Base-by-base conservation (phyloP, 2,797 vertebrate species). In the Notolabrus celidotus region DNA sequence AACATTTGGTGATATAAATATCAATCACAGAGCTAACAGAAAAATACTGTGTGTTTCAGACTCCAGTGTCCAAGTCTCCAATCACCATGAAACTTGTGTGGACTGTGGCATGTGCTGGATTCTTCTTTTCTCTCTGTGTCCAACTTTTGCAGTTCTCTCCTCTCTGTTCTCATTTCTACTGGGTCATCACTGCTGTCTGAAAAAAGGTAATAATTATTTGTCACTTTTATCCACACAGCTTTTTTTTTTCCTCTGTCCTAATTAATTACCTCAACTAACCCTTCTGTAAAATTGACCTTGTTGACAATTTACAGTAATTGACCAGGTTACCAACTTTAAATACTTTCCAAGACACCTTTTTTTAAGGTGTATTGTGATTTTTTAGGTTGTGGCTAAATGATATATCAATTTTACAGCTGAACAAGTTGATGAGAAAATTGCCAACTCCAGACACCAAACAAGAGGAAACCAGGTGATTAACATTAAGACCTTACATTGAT, bases 121-220 rank as follows among this genome's bases (percentile, higher is more conserved):
- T 23, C 41, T 85, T 66, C 52, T 82, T 22, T 56, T 55, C 46
- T 56, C 36, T 7, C 51, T 82, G 39, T 79, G 70, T 72, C 52
- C 74, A 14, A n/a, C 45, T 11, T 27, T 29, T 51, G 47, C 52
- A 25, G 10, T 63, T 23, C 4, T 82, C 46, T 82, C 39, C 14
- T 29, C 34, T 19, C 9, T 83, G 19, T 27, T 51, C 25, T 31
- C 49, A 5, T 31, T 31, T 31, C 49, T 31, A 15, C 25, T 51
- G 27, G 17, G 3, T 9, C 51, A 31, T 16, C 27, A 25, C 17
- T 16, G 29, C 16, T 51, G 16, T 11, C 27, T 9, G 49, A 31
- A n/a, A 29, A 29, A 51, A 51, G 49, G 49, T 51, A 31, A 29
- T 27, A 10, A 4, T 3, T 50, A 5, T 10, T 27, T 29, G 14